Percentiles rank a stretch among this genome's conserved stretches.
Evolutionary conservation across 64 coral and sea anemone genomes (phyloP).

Genomic region (Montipora capricornis): DNA sequence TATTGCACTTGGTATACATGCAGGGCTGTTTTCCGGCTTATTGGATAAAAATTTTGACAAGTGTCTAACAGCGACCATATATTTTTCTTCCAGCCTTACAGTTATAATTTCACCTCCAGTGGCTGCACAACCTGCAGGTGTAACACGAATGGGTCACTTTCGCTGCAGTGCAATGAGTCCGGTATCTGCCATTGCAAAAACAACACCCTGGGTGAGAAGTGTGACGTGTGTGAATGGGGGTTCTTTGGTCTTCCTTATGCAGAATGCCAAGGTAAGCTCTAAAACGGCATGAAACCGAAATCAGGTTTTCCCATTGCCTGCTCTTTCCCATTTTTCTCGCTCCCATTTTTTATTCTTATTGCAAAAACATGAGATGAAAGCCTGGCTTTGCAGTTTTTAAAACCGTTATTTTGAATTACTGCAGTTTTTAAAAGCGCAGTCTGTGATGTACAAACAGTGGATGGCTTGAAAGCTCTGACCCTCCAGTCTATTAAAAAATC

Average conservation of each 20-base stretch:
- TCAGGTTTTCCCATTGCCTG: too few species aligned
- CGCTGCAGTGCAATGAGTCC: slow-evolving; percentile 90
- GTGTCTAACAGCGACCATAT: neutral
- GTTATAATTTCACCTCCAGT: slow-evolving; percentile 85
- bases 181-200: slow-evolving; percentile 89
- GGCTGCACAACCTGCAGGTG: slow-evolving; percentile 87
- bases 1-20: too few species aligned
- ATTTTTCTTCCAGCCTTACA: slow-evolving; percentile 50
- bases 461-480: too few species aligned
- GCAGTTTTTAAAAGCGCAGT: neutral
- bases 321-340: too few species aligned
- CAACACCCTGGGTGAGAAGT: slow-evolving; percentile 77
- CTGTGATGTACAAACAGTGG: too few species aligned
- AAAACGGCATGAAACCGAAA: neutral
- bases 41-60: too few species aligned
- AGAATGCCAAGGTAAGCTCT: slow-evolving; percentile 81
- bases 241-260: slow-evolving; percentile 90
- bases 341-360: too few species aligned
- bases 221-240: slow-evolving; percentile 71
- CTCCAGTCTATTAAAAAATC: too few species aligned
- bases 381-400: neutral
- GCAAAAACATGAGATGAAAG: too few species aligned
- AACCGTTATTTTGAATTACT: neutral
- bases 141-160: slow-evolving; percentile 83
- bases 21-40: too few species aligned